Conservation (phyloP, 2,113 vertebrate genomes). For the Embiotoca jacksoni region DNA sequence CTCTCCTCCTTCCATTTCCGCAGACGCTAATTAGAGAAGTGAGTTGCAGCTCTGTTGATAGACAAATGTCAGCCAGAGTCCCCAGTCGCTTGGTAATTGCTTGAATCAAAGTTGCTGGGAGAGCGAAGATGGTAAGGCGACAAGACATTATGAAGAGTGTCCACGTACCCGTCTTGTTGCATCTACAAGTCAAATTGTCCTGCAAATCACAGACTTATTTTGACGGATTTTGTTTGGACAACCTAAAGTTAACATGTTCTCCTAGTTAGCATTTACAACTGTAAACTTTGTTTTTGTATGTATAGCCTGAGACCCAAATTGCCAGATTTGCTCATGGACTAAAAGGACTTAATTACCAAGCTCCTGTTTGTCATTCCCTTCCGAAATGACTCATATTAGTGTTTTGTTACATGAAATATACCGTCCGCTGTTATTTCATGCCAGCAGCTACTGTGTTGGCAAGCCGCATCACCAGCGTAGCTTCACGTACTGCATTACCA, state of each 20-base stretch:
- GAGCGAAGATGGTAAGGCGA: conserved; percentile 43
- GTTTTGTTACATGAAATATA: background rate
- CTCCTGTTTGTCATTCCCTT: too few relatives aligned
- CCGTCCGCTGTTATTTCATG: too few relatives aligned
- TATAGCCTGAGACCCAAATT: background rate
- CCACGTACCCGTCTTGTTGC: conserved; percentile 2
- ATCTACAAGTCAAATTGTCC: conserved; percentile 67
- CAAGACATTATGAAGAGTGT: conserved; percentile 33
- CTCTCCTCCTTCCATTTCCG: conserved; percentile 48
- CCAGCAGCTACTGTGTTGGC: too few relatives aligned
- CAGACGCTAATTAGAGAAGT: conserved; percentile 82
- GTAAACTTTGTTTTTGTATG: background rate
- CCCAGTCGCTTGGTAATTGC: conserved; percentile 81
- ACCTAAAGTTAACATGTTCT: too few relatives aligned
- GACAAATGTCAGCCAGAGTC: conserved; percentile 84
- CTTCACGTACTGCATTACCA: too few relatives aligned
- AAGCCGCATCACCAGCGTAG: too few relatives aligned
- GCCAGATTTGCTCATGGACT: background rate
- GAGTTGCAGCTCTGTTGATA: conserved; percentile 78
- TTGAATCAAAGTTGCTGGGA: conserved; percentile 73
- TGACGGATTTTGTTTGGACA: too few relatives aligned
- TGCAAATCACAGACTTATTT: conserved; percentile 30
- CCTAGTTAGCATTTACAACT: too few relatives aligned
- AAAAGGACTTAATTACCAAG: background rate
- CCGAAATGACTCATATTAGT: too few relatives aligned